phyloP scores from a whole-genome alignment of 2,113 vertebrate genomes.

The Sitta europaea region DNA sequence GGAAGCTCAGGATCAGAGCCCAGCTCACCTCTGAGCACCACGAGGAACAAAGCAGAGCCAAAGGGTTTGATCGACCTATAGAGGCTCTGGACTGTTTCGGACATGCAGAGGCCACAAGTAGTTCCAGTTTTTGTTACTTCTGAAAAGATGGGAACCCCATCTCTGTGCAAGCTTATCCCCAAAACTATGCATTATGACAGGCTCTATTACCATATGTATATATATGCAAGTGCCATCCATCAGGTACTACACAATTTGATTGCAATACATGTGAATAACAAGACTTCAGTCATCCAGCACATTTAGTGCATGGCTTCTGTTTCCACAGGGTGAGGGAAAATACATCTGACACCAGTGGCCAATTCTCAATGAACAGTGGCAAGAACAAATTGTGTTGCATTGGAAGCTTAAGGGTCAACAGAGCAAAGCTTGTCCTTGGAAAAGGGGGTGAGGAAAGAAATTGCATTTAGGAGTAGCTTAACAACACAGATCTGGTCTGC shows the following conservation, averaged over 20 bases:
- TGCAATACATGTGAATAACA: neutral
- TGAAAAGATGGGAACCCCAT: neutral
- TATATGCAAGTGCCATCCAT: neutral
- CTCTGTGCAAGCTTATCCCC: neutral
- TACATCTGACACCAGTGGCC: neutral
- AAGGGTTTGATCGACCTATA: too few relatives aligned
- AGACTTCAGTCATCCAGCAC: neutral
- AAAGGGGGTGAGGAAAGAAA: neutral
- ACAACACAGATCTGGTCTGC: neutral
- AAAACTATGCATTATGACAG: neutral
- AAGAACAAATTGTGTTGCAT: neutral
- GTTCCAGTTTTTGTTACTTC: neutral
- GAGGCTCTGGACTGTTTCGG: neutral
- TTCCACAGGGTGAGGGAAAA: neutral
- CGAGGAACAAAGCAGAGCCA: neutral
- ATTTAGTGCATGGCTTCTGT: neutral
- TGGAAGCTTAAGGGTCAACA: neutral
- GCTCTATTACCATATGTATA: neutral
- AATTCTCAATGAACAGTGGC: neutral
- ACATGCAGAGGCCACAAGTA: neutral
- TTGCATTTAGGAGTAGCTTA: neutral
- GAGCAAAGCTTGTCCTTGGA: neutral
- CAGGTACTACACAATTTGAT: neutral
- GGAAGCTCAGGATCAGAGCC: neutral
- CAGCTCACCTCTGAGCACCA: accelerated